Evolutionary conservation across 2,797 vertebrate species (phyloP), one percentile per base, ranked within the genome.

Genomic region (Labeo calbasu): DNA sequence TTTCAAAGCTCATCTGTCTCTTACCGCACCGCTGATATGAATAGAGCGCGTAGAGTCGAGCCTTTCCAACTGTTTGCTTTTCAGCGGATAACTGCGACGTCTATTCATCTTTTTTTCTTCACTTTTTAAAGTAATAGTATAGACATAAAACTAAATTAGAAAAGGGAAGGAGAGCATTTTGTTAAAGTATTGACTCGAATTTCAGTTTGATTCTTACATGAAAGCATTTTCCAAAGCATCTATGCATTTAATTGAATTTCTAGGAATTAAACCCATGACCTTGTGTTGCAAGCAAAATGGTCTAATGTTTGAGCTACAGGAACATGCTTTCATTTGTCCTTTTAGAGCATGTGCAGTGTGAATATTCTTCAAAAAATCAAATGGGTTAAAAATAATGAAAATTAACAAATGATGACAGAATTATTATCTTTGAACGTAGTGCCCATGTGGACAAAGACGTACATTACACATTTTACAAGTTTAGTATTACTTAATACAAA

Each of bases 61-160:
- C 28, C 32, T 75, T 48, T 40, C 43, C 53, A 53, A 66, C 51
- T 76, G 55, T 81, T 84, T 72, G 28, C 48, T 68, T 57, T 72
- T 25, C 70, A 23, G 48, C 23, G 19, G 40, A 69, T 69, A 78
- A 55, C 28, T 57, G 15, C 14, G 12, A 19, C 19, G 12, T 12
- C 25, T 82, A 63, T 81, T 63, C 2, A 13, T 48, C 4, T 40
- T 68, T 50, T 50, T 21, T 32, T 46, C 6, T 53, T 12, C 32
- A 36, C 32, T 21, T 40, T 53, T 61, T 61, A 48, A 15, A 61
- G 12, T 25, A 15, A n/a, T n/a, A 61, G 8, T 48, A 12, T 19
- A 10, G 15, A 28, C 3, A 1, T 13, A 32, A 57, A 70, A 57
- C 13, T 8, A 21, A 10, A 75, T 13, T 4, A 36, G 32, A 36